Evolutionary conservation across 2,888 invertebrate genomes (phyloP), one percentile per base, ranked within the genome.

Genomic region (Plagodis pulveraria): DNA sequence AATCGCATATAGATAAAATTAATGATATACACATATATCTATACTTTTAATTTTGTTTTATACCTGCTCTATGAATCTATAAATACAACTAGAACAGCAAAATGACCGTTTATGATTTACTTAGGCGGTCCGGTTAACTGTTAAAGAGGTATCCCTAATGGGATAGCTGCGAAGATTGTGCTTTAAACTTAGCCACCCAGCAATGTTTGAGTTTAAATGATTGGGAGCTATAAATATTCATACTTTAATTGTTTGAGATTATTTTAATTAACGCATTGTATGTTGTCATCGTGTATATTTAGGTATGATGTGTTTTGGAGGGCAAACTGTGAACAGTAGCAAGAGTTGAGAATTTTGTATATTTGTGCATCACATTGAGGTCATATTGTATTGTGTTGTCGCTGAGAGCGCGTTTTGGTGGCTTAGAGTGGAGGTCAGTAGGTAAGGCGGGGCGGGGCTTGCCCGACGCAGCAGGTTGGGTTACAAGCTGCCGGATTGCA

Each of bases 341-440:
- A 48, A 57, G 52, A 56, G 51, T 53, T 54, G 49, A 51, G 52
- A 56, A 54, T 53, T 54, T 56, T 57, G 50, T 66, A 56, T 58
- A 63, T 49, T 53, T 55, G 57, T 63, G 66, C 66, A 65, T 60
- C 62, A 36, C 56, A 68, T 81, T 76, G 80, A 84, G 82, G 84
- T 74, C 83, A 74, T 73, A 73, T 70, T 75, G 72, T 74, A 77
- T 74, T 81, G 81, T 74, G 69, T 67, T 73, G 69, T 67, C 69
- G 77, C 74, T 81, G 80, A 80, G 83, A 83, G 77, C 73, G 77
- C 71, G 77, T 78, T 81, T 81, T 76, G 72, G 72, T 76, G 72
- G 65, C 71, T 72, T 74, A 22, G 46, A 44, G 62, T 62, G 75
- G 79, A 82, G 83, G 85, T 79, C 78, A 78, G 72, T 72, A 69